Evolutionary conservation across 2,113 vertebrate genomes (phyloP), one percentile per base, ranked within the genome.

Genomic region (Platichthys stellatus): DNA sequence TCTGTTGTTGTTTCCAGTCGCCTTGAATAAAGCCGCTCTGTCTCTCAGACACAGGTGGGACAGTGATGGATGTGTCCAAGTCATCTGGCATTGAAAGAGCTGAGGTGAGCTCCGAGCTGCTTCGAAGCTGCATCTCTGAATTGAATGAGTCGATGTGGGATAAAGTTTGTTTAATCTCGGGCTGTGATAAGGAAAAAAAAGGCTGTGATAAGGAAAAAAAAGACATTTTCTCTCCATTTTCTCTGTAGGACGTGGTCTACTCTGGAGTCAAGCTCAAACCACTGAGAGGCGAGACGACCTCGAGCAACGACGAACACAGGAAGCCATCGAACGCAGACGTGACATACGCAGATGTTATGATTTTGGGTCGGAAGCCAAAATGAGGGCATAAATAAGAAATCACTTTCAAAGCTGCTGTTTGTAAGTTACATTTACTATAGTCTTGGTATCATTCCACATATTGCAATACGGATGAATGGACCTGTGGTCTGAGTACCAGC

Each of bases 231-330:
- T 57, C 24, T 71, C 6, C 45, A 4, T 63, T 49, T 58, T 12
- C 20, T 28, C 57, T 17, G 21, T 40, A 92, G 90, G 87, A 81
- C 69, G 70, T 87, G 78, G 71, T 90, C 40, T 92, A 91, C 61
- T 43, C 82, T 24, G 72, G 71, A 1, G 23, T 89, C 65, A 82
- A 8, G 69, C 5, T 20, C 40, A 69, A 61, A 63, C 18, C 20
- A 0, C 40, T n/a, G 43, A 61, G 26, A 49, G 14, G 49, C 7
- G 40, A 3, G 2, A 11, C 26, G 9, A 2, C 23, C 18, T 67
- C 69, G 15, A 47, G n/a, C 51, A 68, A 12, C 3, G 13, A 69
- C 20, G 57, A 63, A 20, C 17, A 18, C 14, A 20, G 56, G n/a
- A 10, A 23, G 2, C 4, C 14, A 0, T 1, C 0, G 0, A 5